These are phyloP conservation scores for Prunella fulvescens DNA, from an alignment of 2,113 vertebrate genomes.

Conservation along the genomic window DNA sequence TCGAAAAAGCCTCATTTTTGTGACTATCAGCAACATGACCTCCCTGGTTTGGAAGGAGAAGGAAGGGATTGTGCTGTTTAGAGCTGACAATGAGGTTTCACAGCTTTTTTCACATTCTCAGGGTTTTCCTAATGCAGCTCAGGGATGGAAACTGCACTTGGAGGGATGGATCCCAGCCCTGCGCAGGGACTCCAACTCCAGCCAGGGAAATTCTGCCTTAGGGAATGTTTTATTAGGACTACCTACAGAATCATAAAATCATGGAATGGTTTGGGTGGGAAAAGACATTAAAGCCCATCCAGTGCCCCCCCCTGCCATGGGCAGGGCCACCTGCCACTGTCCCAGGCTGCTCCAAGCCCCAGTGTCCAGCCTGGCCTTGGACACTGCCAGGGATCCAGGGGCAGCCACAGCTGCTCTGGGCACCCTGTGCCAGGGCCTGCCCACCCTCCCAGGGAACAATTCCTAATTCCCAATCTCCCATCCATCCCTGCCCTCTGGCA, in stretches of 20 bases:
- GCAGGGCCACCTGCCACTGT: neutral
- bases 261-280: neutral
- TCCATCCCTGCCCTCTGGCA: neutral
- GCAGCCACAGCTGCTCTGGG: neutral
- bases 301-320: fast-evolving
- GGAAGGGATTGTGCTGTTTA: neutral
- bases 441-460: neutral
- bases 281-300: fast-evolving
- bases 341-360: neutral
- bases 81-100: neutral
- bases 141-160: neutral
- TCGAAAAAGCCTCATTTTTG: neutral
- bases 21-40: constrained; percentile 17
- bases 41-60: neutral
- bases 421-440: neutral
- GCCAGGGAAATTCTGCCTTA: neutral
- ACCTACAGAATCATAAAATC: neutral
- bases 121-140: neutral
- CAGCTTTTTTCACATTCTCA: neutral
- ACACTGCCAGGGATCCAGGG: neutral
- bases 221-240: neutral
- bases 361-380: neutral
- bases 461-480: neutral
- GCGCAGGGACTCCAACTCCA: neutral
- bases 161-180: neutral